Evolutionary conservation across 2,113 vertebrate genomes (phyloP).

Genomic region (Asarcornis scutulata): DNA sequence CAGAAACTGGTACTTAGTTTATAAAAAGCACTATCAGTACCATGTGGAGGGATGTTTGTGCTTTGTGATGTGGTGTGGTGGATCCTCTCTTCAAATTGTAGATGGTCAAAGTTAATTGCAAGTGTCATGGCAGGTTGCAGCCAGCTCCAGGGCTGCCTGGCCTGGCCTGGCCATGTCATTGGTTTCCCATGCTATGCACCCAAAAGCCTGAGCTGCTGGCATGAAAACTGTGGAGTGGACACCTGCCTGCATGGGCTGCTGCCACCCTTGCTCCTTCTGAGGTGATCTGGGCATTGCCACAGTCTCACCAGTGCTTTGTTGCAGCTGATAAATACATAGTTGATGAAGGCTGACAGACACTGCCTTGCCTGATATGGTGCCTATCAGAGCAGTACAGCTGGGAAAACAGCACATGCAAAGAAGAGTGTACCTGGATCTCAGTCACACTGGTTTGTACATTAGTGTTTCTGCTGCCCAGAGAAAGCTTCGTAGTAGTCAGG

Average conservation of each 20-base stretch:
- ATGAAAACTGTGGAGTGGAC: background rate
- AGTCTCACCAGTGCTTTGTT: background rate
- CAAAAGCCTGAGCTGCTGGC: background rate
- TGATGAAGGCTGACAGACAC: background rate
- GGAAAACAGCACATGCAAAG: background rate
- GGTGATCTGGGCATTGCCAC: fast-evolving
- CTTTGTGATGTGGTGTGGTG: conserved; percentile 61
- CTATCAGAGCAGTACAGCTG: background rate
- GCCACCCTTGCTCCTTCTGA: background rate
- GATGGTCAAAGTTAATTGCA: conserved; percentile 55
- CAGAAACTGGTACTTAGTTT: conserved; percentile 43
- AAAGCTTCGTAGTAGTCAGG: background rate
- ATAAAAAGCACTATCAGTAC: conserved; percentile 57
- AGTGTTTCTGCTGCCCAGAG: background rate
- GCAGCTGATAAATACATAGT: background rate
- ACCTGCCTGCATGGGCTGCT: background rate
- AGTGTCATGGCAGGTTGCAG: background rate
- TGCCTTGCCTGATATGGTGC: background rate
- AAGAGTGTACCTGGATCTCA: background rate
- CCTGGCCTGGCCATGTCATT: background rate
- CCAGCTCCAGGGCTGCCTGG: background rate
- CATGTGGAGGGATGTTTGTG: conserved; percentile 32
- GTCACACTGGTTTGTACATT: background rate
- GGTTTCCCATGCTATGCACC: conserved; percentile 26
- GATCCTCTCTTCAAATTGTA: conserved; percentile 67